Percentiles rank a stretch among this genome's conserved stretches.
phyloP scores from a whole-genome alignment of 2,113 vertebrate genomes.

The Sisor rabdophorus region DNA sequence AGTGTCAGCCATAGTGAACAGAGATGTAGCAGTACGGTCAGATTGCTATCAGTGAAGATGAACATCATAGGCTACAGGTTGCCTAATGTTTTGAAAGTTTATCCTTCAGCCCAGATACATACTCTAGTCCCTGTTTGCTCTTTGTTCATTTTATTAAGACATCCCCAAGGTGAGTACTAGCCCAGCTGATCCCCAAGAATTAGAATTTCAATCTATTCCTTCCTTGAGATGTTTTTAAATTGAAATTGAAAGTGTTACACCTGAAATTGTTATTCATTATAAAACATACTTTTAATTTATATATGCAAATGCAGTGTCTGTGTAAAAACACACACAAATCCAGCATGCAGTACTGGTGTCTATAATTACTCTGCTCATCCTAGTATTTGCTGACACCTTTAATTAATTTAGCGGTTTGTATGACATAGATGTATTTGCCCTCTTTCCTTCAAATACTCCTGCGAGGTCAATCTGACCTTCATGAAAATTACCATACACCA shows the following conservation, averaged over 20 bases:
- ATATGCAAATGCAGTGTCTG: not conserved
- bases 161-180: too few species aligned
- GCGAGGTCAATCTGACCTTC: constrained; percentile 48
- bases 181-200: too few species aligned
- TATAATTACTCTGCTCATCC: constrained; percentile 20
- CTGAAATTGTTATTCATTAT: constrained; percentile 6
- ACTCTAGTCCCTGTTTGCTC: too few species aligned
- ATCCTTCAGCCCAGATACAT: too few species aligned
- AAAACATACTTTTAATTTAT: constrained; percentile 2
- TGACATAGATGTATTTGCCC: constrained; percentile 3
- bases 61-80: too few species aligned
- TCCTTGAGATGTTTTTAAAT: too few species aligned
- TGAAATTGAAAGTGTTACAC: not conserved
- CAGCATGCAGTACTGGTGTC: not conserved
- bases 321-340: constrained; percentile 25
- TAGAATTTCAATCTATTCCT: too few species aligned
- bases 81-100: too few species aligned
- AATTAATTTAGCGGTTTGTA: constrained; percentile 30
- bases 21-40: too few species aligned
- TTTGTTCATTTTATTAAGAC: too few species aligned
- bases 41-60: too few species aligned
- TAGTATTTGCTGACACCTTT: constrained; percentile 17
- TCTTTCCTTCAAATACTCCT: constrained; percentile 38
- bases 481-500: constrained; percentile 37
- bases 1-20: too few species aligned